Evolutionary conservation across 2,113 vertebrate genomes (phyloP).

Genomic region (Patagioenas fasciata): DNA sequence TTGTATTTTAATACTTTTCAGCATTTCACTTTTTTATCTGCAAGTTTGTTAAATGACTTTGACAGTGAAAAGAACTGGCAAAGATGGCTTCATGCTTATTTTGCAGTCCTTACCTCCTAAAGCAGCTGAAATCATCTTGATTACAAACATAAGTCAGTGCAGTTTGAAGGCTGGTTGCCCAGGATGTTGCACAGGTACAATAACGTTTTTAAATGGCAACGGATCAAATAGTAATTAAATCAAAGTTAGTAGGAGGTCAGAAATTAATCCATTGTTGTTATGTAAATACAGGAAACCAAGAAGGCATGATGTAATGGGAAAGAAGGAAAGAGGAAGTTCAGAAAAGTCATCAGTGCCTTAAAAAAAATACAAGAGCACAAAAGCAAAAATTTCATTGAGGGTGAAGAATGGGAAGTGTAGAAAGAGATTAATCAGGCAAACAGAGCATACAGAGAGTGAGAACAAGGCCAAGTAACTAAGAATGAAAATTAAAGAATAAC

Average conservation of each 20-base stretch:
- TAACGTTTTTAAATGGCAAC: background rate
- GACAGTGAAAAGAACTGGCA: background rate
- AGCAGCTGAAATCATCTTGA: background rate
- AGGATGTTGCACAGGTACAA: background rate
- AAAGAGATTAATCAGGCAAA: background rate
- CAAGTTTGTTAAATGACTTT: background rate
- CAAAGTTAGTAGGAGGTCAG: background rate
- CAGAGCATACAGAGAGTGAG: background rate
- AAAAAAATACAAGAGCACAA: background rate
- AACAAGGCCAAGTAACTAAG: background rate
- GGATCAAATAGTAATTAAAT: background rate
- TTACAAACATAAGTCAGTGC: background rate
- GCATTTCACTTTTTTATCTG: background rate
- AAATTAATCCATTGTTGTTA: background rate
- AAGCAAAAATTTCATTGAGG: background rate
- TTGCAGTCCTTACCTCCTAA: background rate
- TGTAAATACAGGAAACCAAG: background rate
- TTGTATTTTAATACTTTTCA: background rate
- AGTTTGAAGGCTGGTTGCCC: background rate
- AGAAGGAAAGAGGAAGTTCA: background rate
- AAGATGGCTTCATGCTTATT: background rate
- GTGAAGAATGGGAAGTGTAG: background rate
- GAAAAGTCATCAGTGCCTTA: background rate
- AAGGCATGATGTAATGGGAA: background rate
- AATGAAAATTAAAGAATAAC: background rate